phyloP scores from a whole-genome alignment of 2,113 vertebrate genomes.

The Neogobius melanostomus region DNA sequence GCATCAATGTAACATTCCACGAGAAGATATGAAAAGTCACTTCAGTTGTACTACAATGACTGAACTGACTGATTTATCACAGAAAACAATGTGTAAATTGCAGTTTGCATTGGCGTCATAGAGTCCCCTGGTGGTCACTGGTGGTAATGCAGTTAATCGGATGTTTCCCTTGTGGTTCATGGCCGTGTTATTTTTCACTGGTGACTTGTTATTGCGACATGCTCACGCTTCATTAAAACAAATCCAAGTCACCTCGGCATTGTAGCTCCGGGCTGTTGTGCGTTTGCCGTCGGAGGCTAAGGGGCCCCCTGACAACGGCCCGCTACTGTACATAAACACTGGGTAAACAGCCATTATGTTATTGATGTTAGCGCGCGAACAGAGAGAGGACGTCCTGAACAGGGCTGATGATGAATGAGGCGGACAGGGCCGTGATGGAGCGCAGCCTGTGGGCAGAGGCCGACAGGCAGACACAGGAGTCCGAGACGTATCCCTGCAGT shows the following conservation, averaged over 20 bases:
- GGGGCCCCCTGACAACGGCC: constrained; percentile 2
- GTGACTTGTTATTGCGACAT: background rate
- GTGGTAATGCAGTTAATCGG: background rate
- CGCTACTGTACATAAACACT: constrained; percentile 7
- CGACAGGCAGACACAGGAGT: background rate
- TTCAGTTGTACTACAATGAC: too few relatives aligned
- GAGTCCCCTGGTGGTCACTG: background rate
- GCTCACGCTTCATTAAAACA: background rate
- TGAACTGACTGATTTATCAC: too few relatives aligned
- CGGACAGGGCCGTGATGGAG: background rate
- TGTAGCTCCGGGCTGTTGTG: background rate
- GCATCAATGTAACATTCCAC: too few relatives aligned
- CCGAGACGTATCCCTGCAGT: background rate
- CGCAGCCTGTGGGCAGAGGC: background rate
- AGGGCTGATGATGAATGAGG: background rate
- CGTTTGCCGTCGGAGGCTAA: background rate
- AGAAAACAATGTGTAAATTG: too few relatives aligned
- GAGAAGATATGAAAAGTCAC: too few relatives aligned
- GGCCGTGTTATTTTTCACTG: background rate
- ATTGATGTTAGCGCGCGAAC: background rate
- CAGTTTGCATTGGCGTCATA: too few relatives aligned
- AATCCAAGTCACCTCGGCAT: background rate
- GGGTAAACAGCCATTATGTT: constrained; percentile 5
- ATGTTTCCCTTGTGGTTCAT: background rate
- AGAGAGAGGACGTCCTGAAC: background rate